Conservation (phyloP, 1,140 invertebrate species). For the Drosophila sturtevanti region DNA sequence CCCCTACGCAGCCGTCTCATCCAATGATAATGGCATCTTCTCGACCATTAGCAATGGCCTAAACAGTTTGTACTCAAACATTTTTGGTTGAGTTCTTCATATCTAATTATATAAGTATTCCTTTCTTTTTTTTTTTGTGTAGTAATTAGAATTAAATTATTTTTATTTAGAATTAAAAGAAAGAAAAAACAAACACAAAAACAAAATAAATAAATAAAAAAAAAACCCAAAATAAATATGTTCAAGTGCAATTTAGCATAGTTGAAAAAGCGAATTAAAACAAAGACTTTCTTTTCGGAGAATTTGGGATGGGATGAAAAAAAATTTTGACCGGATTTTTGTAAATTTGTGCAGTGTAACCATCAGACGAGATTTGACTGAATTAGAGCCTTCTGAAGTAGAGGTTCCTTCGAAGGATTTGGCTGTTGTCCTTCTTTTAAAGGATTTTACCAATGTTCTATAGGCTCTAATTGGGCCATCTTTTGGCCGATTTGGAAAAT, state of each 20-base stretch:
- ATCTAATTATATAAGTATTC: slow-evolving; percentile 10
- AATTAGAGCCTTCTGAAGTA: no score
- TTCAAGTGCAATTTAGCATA: slow-evolving; percentile 15
- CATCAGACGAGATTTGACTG: no score
- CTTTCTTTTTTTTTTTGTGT: slow-evolving; percentile 28
- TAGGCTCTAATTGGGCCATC: no score
- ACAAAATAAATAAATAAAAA: background rate
- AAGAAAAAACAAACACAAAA: background rate
- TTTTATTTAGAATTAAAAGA: slow-evolving; percentile 40
- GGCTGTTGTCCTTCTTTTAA: no score
- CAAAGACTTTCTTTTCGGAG: no score
- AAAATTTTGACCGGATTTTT: background rate
- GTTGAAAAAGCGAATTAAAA: background rate
- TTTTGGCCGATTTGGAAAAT: no score
- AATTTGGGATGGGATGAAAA: background rate
- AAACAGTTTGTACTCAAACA: slow-evolving; percentile 89
- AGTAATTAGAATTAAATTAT: slow-evolving; percentile 33
- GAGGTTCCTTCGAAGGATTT: no score
- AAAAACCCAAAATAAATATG: background rate
- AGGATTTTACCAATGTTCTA: no score
- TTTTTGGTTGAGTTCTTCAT: slow-evolving; percentile 86
- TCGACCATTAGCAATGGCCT: slow-evolving; percentile 90
- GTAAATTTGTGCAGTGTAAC: no score
- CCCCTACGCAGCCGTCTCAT: slow-evolving; percentile 53
- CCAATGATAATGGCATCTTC: slow-evolving; percentile 86